phyloP scores from a whole-genome alignment of 2,797 vertebrate species.

The Thalassophryne amazonica region DNA sequence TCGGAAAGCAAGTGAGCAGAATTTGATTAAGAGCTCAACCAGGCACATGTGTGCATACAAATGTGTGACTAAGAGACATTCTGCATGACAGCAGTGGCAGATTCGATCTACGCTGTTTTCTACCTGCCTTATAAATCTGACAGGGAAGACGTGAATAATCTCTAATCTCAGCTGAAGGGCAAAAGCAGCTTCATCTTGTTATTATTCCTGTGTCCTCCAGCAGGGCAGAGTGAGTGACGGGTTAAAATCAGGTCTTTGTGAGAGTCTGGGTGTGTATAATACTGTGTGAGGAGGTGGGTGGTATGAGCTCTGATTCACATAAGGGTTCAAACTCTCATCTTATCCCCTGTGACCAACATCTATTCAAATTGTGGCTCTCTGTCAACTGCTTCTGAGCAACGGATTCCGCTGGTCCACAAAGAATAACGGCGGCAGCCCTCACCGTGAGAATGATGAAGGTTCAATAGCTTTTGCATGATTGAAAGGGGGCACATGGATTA shows the following conservation, averaged over 20 bases:
- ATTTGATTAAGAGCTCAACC: constrained; percentile 64
- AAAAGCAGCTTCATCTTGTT: constrained; percentile 29
- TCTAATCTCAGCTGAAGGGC: constrained; percentile 55
- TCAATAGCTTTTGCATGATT: constrained; percentile 12
- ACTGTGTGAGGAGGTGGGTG: not conserved
- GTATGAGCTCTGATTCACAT: constrained; percentile 1
- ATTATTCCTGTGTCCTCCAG: constrained; percentile 48
- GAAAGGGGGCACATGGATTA: constrained; percentile 13
- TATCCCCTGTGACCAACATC: not conserved
- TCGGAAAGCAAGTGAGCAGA: constrained; percentile 47
- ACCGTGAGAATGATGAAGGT: constrained; percentile 1
- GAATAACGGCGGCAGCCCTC: not conserved
- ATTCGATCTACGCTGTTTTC: constrained; percentile 47
- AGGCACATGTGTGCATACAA: constrained; percentile 58
- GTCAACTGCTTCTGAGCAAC: constrained; percentile 11
- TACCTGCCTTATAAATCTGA: constrained; percentile 44
- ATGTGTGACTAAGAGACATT: constrained; percentile 37
- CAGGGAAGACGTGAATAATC: constrained; percentile 45
- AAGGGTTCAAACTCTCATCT: not conserved
- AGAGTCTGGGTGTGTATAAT: not conserved
- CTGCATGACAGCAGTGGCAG: constrained; percentile 32
- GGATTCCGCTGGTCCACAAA: not conserved
- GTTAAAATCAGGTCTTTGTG: not conserved
- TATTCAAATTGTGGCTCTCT: not conserved
- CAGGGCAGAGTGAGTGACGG: constrained; percentile 25